phyloP scores from a whole-genome alignment of 2,797 vertebrate species.

The Artibeus lituratus region DNA sequence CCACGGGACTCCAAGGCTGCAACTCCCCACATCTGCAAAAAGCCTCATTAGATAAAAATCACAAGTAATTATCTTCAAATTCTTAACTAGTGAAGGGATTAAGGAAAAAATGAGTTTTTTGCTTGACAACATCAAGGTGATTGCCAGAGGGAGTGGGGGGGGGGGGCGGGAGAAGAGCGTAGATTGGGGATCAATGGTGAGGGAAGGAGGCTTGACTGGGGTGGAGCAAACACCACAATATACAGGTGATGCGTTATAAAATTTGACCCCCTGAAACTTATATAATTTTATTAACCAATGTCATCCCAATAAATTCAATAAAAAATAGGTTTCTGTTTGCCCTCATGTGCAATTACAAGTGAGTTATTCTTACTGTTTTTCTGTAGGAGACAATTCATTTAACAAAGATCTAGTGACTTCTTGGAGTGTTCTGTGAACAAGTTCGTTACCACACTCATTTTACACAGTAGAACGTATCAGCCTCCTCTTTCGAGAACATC shows the following conservation, averaged over 20 bases:
- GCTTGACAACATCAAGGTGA: not conserved
- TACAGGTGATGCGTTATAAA: too few relatives aligned
- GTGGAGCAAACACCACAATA: not conserved
- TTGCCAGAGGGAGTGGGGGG: not conserved
- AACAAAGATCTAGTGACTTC: not conserved
- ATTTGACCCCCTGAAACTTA: not conserved
- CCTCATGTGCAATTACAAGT: not conserved
- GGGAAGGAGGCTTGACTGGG: not conserved
- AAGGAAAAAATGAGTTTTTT: not conserved
- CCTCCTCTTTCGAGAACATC: not conserved
- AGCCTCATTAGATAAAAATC: not conserved
- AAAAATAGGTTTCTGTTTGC: not conserved
- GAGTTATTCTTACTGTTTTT: not conserved
- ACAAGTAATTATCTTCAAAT: not conserved
- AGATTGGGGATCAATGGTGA: not conserved
- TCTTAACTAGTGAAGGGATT: not conserved
- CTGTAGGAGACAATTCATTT: not conserved
- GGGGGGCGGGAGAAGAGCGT: not conserved
- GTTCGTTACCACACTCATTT: not conserved
- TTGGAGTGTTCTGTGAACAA: not conserved
- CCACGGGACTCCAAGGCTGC: not conserved
- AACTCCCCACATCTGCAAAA: not conserved
- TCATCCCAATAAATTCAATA: not conserved
- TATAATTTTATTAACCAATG: not conserved
- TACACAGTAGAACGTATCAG: not conserved